Evolutionary conservation across 2,888 invertebrate species (phyloP).

Genomic region (Ornithoptera alexandrae): DNA sequence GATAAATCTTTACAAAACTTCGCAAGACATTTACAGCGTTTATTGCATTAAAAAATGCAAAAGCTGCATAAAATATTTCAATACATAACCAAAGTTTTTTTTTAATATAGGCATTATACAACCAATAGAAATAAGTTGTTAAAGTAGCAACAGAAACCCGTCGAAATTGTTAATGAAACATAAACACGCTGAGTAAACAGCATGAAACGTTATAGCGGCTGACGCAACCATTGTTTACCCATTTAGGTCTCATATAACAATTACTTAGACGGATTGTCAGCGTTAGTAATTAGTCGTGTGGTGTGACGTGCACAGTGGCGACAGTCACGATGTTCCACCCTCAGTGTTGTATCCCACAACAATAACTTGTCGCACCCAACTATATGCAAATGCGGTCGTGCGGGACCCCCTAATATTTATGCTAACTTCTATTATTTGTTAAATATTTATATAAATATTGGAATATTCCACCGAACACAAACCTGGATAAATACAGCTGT

Average conservation of each 20-base stretch:
- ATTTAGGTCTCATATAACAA: constrained; percentile 26
- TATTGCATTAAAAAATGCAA: too few species aligned
- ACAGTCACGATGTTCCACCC: constrained; percentile 36
- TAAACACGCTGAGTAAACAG: background rate
- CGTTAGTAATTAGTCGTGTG: constrained; percentile 53
- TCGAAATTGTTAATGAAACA: constrained; percentile 14
- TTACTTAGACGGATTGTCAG: constrained; percentile 43
- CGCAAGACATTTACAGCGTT: too few species aligned
- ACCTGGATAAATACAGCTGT: too few species aligned
- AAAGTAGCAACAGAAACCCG: too few species aligned
- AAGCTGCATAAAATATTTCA: too few species aligned
- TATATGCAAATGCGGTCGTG: constrained; percentile 70
- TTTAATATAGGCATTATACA: too few species aligned
- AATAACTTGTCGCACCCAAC: constrained; percentile 68
- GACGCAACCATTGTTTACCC: constrained; percentile 10
- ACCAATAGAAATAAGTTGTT: too few species aligned
- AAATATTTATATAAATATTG: constrained; percentile 41
- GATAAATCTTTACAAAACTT: too few species aligned
- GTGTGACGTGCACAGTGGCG: constrained; percentile 39
- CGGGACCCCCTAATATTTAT: constrained; percentile 62
- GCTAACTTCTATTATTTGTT: constrained; percentile 70
- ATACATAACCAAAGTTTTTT: too few species aligned
- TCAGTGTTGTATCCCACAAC: constrained; percentile 39
- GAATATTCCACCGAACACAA: background rate
- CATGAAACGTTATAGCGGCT: background rate